Conservation (phyloP, 1,140 invertebrate genomes). For the Nomia melanderi region DNA sequence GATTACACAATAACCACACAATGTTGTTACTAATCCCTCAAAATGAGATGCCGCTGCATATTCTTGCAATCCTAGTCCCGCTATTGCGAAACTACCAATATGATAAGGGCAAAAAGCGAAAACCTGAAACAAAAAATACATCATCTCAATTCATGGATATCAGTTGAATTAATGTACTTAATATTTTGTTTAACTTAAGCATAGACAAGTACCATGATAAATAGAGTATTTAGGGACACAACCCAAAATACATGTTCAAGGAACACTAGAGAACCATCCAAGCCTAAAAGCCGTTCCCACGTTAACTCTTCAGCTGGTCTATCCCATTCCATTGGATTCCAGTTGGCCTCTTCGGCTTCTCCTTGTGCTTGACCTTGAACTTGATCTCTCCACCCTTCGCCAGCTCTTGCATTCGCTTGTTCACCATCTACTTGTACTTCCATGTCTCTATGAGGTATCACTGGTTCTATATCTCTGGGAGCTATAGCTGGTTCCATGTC, state of each 20-base stretch:
- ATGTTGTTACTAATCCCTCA: slow-evolving; percentile 94
- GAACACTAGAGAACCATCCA: slow-evolving; percentile 98
- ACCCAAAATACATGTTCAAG: slow-evolving; percentile 99
- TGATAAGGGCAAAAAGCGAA: slow-evolving; percentile 98
- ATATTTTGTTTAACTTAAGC: slow-evolving; percentile 3
- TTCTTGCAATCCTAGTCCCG: slow-evolving; percentile 88
- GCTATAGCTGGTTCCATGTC: slow-evolving; percentile 26
- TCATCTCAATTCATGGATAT: background rate
- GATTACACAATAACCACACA: slow-evolving; percentile 96
- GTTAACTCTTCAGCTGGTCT: slow-evolving; percentile 98
- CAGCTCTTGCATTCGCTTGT: slow-evolving; percentile 67
- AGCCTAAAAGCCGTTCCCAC: slow-evolving; percentile 96
- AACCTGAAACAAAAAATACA: slow-evolving; percentile 77
- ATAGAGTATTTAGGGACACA: slow-evolving; percentile 97
- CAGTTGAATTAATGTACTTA: background rate
- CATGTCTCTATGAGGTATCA: slow-evolving; percentile 53
- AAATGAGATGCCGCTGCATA: slow-evolving; percentile 91
- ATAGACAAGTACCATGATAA: slow-evolving; percentile 89
- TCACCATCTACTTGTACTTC: slow-evolving; percentile 58
- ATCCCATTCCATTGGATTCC: slow-evolving; percentile 99
- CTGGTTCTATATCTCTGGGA: slow-evolving; percentile 56
- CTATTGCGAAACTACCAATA: slow-evolving; percentile 93
- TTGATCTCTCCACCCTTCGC: slow-evolving; percentile 77
- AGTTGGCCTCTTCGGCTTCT: slow-evolving; percentile 93
- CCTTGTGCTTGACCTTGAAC: slow-evolving; percentile 79